phyloP scores from a whole-genome alignment of 1,140 invertebrate genomes.

The Diorhabda elongata region DNA sequence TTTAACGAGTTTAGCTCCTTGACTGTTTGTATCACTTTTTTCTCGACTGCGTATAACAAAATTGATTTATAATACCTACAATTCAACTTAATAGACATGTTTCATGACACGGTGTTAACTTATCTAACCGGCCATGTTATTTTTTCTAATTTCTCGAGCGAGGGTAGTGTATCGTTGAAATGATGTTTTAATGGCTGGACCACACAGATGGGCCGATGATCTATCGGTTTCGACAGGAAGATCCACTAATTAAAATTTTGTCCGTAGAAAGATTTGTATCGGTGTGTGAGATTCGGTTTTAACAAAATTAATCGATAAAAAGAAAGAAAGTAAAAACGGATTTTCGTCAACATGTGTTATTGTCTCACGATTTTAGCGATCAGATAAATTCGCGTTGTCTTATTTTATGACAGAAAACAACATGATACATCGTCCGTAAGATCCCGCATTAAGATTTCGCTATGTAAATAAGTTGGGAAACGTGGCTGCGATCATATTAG shows the following conservation, averaged over 20 bases:
- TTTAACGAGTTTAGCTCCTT: too few species aligned
- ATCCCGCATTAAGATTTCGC: not conserved
- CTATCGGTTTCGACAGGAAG: not conserved
- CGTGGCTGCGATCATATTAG: not conserved
- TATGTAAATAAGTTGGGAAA: constrained; percentile 11
- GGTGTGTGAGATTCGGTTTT: not conserved
- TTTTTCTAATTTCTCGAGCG: too few species aligned
- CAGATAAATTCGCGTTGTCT: not conserved
- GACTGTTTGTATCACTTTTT: too few species aligned
- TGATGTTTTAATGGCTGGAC: too few species aligned
- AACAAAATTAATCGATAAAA: too few species aligned
- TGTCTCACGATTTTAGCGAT: constrained; percentile 3
- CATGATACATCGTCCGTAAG: not conserved
- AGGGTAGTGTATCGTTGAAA: too few species aligned
- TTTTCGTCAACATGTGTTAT: not conserved
- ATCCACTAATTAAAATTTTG: not conserved
- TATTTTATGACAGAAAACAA: constrained; percentile 7
- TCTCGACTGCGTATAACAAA: too few species aligned
- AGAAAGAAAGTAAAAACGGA: not conserved
- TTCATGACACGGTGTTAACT: too few species aligned
- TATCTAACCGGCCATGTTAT: too few species aligned
- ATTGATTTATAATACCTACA: too few species aligned
- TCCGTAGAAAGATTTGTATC: not conserved
- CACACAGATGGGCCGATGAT: too few species aligned
- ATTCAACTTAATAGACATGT: too few species aligned